Conservation (phyloP, 2,113 vertebrate species). For the Sylvilagus bachmani region DNA sequence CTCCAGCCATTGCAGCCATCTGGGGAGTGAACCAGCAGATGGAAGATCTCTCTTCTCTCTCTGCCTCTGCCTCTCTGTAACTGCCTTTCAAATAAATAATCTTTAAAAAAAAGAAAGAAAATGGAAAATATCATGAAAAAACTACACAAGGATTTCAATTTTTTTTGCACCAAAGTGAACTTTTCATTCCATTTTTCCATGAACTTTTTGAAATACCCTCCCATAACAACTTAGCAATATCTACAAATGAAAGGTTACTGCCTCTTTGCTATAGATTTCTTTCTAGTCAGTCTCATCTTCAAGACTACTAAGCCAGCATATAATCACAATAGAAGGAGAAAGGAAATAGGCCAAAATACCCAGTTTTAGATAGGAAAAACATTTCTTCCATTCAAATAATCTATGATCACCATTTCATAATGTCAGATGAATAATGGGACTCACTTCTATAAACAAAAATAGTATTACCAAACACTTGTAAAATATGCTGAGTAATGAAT, state of each 20-base stretch:
- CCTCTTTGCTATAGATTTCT: neutral
- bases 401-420: neutral
- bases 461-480: neutral
- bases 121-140: no score
- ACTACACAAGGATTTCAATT: no score
- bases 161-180: no score
- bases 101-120: no score
- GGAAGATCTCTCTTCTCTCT: no score
- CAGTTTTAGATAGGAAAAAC: neutral
- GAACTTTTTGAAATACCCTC: no score
- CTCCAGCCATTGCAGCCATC: no score
- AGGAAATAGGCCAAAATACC: neutral
- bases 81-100: no score
- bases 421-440: neutral
- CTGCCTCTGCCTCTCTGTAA: no score
- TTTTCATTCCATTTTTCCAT: no score
- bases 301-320: constrained; percentile 42
- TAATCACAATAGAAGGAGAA: neutral
- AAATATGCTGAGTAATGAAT: neutral
- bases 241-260: constrained; percentile 16
- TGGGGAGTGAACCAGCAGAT: no score
- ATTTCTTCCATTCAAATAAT: constrained; percentile 2
- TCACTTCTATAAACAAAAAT: constrained; percentile 23
- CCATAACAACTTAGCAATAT: neutral
- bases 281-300: neutral